Base-by-base conservation (phyloP, 2,888 invertebrate species). In the Nomada flava region DNA sequence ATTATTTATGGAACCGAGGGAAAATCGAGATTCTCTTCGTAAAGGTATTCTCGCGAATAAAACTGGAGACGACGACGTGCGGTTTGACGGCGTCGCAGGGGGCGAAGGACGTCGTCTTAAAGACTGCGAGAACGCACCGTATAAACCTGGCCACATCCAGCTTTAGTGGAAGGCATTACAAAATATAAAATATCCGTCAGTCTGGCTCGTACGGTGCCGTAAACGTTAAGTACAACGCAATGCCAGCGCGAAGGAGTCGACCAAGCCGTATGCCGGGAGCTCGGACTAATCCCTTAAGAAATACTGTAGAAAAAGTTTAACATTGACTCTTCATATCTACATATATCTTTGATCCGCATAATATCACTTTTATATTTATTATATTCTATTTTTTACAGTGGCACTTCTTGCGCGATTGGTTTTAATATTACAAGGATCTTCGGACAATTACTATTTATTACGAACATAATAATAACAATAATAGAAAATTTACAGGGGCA, bases 161-260 rank as follows among this genome's bases (percentile, higher is more conserved):
- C 67, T 75, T 75, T 75, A 79, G 60, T 64, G 73, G 59, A 29
- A 18, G 81, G 72, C 79, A 89, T 85, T 86, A 84, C 85, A 87
- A 89, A 89, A 89, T 88, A 89, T 88, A 89, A 89, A 85, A 87
- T 85, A 85, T 83, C 81, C 82, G 76, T 80, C 78, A 70, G 80
- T 81, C 80, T 83, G 81, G 79, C 55, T 73, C 20, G 67, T 59
- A 76, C 57, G 67, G 59, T 63, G 65, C 70, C 84, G 79, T 85
- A 87, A 89, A 87, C 78, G 77, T 85, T 85, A 85, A 84, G 59
- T 76, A 78, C 64, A 75, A 79, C 82, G 83, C 83, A 82, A 86
- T 71, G 74, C 64, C 71, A 52, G 69, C 75, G 80, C 78, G 80
- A 84, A 89, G 82, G 83, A 69, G 78, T 72, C 83, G 64, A 57